These are phyloP conservation scores for Atherix ibis DNA, from an alignment of 2,888 invertebrate genomes.

Conservation along the genomic window DNA sequence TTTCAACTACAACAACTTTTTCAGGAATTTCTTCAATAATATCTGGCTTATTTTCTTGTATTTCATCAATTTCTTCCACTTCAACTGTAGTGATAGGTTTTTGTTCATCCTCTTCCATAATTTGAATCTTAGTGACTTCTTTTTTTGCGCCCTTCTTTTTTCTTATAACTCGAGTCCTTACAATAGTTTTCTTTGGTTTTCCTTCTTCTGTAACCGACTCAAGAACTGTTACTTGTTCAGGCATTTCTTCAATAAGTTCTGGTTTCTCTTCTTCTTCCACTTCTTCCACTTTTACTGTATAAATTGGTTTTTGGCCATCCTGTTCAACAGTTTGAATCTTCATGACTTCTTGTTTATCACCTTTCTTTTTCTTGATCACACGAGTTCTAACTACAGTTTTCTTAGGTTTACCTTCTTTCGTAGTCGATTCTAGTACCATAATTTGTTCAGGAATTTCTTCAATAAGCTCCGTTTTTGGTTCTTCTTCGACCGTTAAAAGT, in stretches of 20 bases:
- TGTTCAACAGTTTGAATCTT: constrained; percentile 20
- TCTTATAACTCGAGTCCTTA: constrained; percentile 9
- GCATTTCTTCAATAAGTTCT: constrained; percentile 21
- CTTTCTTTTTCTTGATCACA: constrained; percentile 25
- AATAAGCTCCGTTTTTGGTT: constrained; percentile 18
- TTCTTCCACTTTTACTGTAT: constrained; percentile 18
- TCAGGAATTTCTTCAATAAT: constrained; percentile 24
- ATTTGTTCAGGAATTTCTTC: constrained; percentile 15
- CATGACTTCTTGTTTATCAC: constrained; percentile 24
- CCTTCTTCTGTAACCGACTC: constrained; percentile 25
- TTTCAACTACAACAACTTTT: constrained; percentile 19
- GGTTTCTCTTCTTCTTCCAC: constrained; percentile 13
- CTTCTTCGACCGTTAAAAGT: constrained; percentile 18
- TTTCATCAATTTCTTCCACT: constrained; percentile 11
- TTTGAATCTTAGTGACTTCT: constrained; percentile 29
- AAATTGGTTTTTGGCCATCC: constrained; percentile 18
- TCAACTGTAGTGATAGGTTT: constrained; percentile 18
- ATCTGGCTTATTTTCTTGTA: constrained; percentile 10
- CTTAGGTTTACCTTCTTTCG: constrained; percentile 13
- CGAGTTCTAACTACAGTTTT: constrained; percentile 22
- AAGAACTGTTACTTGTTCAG: constrained; percentile 20
- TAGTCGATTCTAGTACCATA: constrained; percentile 26
- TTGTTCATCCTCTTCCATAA: constrained; percentile 18
- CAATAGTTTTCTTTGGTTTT: constrained; percentile 9
- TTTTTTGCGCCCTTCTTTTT: constrained; percentile 21